Conservation (phyloP, 2,113 vertebrate species). For the Tretioscincus oriximinensis region DNA sequence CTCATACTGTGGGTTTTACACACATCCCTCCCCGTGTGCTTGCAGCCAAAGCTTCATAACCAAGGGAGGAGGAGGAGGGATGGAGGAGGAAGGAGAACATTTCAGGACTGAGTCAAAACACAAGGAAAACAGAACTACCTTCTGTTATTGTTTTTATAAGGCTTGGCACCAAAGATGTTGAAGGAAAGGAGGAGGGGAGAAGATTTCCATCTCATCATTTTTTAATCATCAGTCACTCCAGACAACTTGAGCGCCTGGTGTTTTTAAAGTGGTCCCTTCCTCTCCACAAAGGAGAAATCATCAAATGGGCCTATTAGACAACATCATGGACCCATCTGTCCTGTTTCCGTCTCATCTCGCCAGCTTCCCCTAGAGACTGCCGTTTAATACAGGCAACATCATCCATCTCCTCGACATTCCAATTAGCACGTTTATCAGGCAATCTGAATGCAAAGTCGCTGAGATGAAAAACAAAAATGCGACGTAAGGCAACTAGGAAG, state of each 20-base stretch:
- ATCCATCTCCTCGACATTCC: not conserved
- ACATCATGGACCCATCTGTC: slow-evolving; percentile 10
- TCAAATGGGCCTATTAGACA: slow-evolving; percentile 2
- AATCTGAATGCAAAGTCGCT: not conserved
- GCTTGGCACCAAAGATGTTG: not conserved
- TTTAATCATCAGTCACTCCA: slow-evolving; percentile 9
- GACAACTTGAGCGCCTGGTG: not conserved
- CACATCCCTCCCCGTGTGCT: too few relatives aligned
- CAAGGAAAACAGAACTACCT: not conserved
- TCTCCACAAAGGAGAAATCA: not conserved
- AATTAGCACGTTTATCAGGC: slow-evolving; percentile 1
- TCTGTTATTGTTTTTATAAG: not conserved
- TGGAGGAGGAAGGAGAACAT: not conserved
- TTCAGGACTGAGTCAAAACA: not conserved
- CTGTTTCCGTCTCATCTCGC: not conserved
- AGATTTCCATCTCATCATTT: not conserved
- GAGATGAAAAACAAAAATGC: not conserved
- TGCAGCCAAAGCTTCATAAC: too few relatives aligned
- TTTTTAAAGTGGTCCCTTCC: not conserved
- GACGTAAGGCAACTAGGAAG: not conserved
- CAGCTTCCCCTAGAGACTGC: not conserved
- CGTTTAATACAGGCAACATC: not conserved
- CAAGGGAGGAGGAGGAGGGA: too few relatives aligned
- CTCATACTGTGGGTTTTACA: too few relatives aligned
- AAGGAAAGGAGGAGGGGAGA: not conserved